phyloP scores from a whole-genome alignment of 1,140 invertebrate species.

The Drosophila fuyamai region DNA sequence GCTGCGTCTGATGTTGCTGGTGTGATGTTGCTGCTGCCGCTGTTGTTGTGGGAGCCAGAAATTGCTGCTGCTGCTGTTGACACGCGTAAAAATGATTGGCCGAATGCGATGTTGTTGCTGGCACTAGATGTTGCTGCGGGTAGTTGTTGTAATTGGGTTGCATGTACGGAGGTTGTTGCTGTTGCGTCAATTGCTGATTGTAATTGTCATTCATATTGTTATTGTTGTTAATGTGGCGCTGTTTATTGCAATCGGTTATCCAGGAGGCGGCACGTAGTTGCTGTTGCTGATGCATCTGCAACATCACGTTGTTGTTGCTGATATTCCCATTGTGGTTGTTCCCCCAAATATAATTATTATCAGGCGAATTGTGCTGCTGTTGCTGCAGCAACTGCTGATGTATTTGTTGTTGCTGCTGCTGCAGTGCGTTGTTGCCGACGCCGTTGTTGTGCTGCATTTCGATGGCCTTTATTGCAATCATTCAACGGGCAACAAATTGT shows the following conservation, averaged over 20 bases:
- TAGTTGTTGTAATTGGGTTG: slow-evolving; percentile 40
- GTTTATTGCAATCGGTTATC: slow-evolving; percentile 56
- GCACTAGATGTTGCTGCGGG: slow-evolving; percentile 46
- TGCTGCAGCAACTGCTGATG: slow-evolving; percentile 39
- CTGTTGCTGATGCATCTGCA: slow-evolving; percentile 53
- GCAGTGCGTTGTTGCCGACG: slow-evolving; percentile 48
- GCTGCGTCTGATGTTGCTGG: slow-evolving; percentile 20
- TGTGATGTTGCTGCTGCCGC: slow-evolving; percentile 32
- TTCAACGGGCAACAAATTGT: slow-evolving; percentile 73
- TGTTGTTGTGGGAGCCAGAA: slow-evolving; percentile 48
- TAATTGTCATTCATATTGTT: slow-evolving; percentile 64
- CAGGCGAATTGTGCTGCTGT: slow-evolving; percentile 51
- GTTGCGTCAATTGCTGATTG: slow-evolving; percentile 66
- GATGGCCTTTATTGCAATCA: slow-evolving; percentile 71
- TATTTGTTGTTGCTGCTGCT: slow-evolving; percentile 33
- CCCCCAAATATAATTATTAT: slow-evolving; percentile 61
- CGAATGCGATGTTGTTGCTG: slow-evolving; percentile 53
- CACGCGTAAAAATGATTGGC: slow-evolving; percentile 53
- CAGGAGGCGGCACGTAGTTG: slow-evolving; percentile 44
- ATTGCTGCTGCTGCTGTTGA: slow-evolving; percentile 39
- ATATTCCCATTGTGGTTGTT: slow-evolving; percentile 17
- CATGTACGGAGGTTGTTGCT: slow-evolving; percentile 46
- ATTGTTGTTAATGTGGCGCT: slow-evolving; percentile 52
- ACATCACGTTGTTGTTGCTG: slow-evolving; percentile 31
- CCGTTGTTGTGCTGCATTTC: slow-evolving; percentile 75